phyloP scores from a whole-genome alignment of 2,888 invertebrate genomes.

The Drosophila meridionalis region DNA sequence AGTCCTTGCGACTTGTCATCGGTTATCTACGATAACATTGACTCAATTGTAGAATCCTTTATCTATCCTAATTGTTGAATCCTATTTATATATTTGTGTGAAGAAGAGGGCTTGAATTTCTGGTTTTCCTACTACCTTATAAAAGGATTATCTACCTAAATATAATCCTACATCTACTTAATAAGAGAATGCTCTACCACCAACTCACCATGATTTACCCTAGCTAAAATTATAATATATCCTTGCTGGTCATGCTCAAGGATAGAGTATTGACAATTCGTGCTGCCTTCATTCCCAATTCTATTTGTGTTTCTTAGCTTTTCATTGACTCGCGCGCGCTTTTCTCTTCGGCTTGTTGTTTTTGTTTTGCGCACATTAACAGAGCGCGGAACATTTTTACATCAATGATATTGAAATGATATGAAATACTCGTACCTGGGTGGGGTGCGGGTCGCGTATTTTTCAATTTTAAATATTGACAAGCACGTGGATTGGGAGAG shows the following conservation, averaged over 20 bases:
- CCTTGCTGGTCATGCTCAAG: too few species aligned
- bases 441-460: constrained; percentile 48
- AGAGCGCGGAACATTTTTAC: constrained; percentile 58
- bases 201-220: background rate
- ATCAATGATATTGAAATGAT: constrained; percentile 79
- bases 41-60: background rate
- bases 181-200: background rate
- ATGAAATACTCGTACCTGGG: constrained; percentile 64
- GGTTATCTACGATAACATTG: background rate
- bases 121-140: too few species aligned
- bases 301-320: constrained; percentile 42
- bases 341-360: constrained; percentile 29
- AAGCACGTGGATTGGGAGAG: constrained; percentile 30
- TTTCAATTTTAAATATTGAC: constrained; percentile 73
- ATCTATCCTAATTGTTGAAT: too few species aligned
- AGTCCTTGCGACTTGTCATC: background rate
- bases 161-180: too few species aligned
- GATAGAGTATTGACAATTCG: constrained; percentile 26
- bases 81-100: too few species aligned
- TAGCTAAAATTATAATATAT: background rate
- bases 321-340: constrained; percentile 64
- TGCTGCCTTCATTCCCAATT: background rate
- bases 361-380: constrained; percentile 56
- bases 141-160: too few species aligned
- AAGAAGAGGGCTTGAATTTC: background rate